A percentile compares a stretch with the other conserved stretches of the same genome.
These are phyloP conservation scores for Prunella himalayana DNA, from an alignment of 2,113 vertebrate genomes.

Conservation along the genomic window DNA sequence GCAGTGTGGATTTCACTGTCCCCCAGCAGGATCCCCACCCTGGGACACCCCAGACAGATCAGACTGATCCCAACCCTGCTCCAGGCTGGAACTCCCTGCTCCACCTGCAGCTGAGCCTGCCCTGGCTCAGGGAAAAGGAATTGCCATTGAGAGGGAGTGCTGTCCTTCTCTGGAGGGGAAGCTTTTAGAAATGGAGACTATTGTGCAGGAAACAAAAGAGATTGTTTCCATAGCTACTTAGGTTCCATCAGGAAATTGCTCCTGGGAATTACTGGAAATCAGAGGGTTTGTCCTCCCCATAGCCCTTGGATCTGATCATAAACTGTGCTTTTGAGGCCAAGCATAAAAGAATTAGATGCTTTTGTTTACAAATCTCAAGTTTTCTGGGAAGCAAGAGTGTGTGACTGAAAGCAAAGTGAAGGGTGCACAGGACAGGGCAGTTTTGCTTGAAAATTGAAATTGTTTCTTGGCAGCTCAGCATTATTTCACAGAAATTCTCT, in stretches of 20 bases:
- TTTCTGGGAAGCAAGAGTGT: background rate
- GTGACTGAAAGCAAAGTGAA: background rate
- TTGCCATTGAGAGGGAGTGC: accelerated
- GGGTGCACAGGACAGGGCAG: background rate
- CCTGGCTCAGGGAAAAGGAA: background rate
- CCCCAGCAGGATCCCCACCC: background rate
- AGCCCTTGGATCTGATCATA: background rate
- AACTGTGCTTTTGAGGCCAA: background rate
- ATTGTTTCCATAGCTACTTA: constrained; percentile 12
- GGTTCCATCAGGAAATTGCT: background rate
- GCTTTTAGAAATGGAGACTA: background rate
- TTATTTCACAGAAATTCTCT: background rate
- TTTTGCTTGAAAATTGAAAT: background rate
- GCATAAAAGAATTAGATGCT: background rate
- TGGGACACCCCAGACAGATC: background rate
- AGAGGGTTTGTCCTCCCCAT: background rate
- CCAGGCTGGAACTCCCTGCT: background rate
- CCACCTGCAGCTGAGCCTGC: background rate
- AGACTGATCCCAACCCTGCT: background rate
- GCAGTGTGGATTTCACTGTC: too few relatives aligned
- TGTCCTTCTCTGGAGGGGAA: background rate
- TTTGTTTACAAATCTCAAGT: background rate
- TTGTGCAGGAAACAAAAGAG: background rate
- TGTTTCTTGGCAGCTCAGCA: background rate
- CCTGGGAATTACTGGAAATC: background rate